phyloP scores from a whole-genome alignment of 1,140 invertebrate genomes.

The Notospermus geniculatus region DNA sequence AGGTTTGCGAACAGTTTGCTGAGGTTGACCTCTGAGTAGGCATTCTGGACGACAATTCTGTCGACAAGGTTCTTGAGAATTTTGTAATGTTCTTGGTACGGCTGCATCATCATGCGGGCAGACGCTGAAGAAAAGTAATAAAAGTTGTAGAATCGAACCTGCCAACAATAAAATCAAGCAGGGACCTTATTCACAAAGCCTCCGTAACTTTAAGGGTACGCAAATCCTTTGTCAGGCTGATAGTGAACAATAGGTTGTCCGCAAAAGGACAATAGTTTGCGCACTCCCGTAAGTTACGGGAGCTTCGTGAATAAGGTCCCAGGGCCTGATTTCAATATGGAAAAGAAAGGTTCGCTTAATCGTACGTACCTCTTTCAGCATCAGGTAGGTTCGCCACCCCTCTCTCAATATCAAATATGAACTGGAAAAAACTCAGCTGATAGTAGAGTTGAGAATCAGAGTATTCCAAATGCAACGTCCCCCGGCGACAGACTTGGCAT shows the following conservation, averaged over 20 bases:
- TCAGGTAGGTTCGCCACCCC: constrained; percentile 12
- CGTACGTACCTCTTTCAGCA: too few species aligned
- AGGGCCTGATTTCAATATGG: too few species aligned
- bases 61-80: constrained; percentile 64
- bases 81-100: constrained; percentile 53
- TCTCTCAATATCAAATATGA: constrained; percentile 66
- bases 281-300: too few species aligned
- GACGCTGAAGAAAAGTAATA: constrained; percentile 33
- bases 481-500: constrained; percentile 73
- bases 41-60: constrained; percentile 63
- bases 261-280: too few species aligned
- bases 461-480: constrained; percentile 73
- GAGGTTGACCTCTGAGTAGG: constrained; percentile 68
- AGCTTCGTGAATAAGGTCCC: too few species aligned
- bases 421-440: constrained; percentile 79
- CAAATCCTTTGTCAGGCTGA: too few species aligned
- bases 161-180: too few species aligned
- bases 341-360: too few species aligned
- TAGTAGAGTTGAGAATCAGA: constrained; percentile 80
- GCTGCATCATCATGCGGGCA: constrained; percentile 17
- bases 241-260: too few species aligned
- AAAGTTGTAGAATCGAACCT: too few species aligned
- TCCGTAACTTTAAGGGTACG: too few species aligned
- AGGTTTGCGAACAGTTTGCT: constrained; percentile 59
- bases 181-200: too few species aligned